Percentiles rank a stretch among this genome's conserved stretches.
Evolutionary conservation across 2,888 invertebrate genomes (phyloP).

Genomic region (Mongoloraphidia duomilia): DNA sequence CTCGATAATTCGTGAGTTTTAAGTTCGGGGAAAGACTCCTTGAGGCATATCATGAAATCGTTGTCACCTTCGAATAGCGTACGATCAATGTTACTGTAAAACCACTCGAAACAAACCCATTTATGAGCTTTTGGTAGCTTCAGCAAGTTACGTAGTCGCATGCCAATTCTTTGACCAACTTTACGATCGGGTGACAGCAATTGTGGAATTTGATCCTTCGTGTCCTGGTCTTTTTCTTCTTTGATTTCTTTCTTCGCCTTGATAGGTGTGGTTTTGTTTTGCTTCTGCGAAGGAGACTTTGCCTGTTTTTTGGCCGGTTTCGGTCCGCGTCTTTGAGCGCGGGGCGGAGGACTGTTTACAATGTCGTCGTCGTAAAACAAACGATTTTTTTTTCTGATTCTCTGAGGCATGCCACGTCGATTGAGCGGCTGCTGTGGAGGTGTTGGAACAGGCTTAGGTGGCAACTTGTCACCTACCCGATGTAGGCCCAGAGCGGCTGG

Average conservation of each 20-base stretch:
- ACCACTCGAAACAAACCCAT: conserved; percentile 99
- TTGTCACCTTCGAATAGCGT: conserved; percentile 90
- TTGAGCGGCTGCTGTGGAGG: conserved; percentile 70
- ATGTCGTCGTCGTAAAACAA: conserved; percentile 83
- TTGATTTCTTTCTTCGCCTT: conserved; percentile 27
- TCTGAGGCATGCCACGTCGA: conserved; percentile 77
- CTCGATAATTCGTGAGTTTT: conserved; percentile 71
- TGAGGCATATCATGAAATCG: conserved; percentile 87
- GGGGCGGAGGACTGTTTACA: conserved; percentile 63
- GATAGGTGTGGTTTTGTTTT: conserved; percentile 26
- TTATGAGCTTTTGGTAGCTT: conserved; percentile 97
- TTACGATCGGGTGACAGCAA: conserved; percentile 56
- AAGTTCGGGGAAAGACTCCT: conserved; percentile 86
- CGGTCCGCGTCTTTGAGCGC: conserved; percentile 52
- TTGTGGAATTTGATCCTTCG: conserved; percentile 5
- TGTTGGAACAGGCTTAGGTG: conserved; percentile 48
- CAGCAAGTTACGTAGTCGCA: conserved; percentile 77
- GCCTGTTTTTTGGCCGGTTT: conserved; percentile 35
- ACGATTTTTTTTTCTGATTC: conserved; percentile 78
- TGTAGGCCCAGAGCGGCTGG: conserved; percentile 69
- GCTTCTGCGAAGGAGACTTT: conserved; percentile 35
- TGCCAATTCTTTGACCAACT: conserved; percentile 79
- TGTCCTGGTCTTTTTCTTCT: conserved; percentile 7
- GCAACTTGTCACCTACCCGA: conserved; percentile 65
- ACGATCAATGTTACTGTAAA: conserved; percentile 95